Evolutionary conservation across 2,888 invertebrate genomes (phyloP).

Genomic region (Drosophila sordidula): DNA sequence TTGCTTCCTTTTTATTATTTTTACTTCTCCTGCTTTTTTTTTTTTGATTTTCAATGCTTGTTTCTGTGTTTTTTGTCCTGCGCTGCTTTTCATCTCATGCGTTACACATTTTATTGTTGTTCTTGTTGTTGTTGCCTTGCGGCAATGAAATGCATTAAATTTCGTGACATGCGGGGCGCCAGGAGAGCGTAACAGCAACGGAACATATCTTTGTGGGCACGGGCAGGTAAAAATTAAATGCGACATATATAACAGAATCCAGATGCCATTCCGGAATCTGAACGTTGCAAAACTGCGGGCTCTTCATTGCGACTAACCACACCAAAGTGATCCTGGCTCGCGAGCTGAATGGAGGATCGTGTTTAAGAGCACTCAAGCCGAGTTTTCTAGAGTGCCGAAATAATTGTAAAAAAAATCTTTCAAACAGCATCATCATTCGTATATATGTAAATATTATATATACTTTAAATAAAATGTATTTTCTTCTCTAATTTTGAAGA

Average conservation of each 20-base stretch:
- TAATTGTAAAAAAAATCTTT: too few species aligned
- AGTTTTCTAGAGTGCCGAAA: too few species aligned
- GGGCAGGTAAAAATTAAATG: constrained; percentile 54
- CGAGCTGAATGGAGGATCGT: not conserved
- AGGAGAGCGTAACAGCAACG: constrained; percentile 19
- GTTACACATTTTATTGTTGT: constrained; percentile 70
- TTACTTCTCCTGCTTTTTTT: constrained; percentile 42
- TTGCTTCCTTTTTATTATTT: constrained; percentile 50
- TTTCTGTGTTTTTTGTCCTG: constrained; percentile 42
- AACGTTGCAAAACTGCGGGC: constrained; percentile 20
- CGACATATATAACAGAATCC: constrained; percentile 54
- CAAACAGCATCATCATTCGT: too few species aligned
- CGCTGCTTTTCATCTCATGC: constrained; percentile 78
- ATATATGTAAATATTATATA: not conserved
- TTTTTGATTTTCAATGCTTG: constrained; percentile 39
- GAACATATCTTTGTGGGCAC: constrained; percentile 18
- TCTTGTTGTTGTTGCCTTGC: constrained; percentile 47
- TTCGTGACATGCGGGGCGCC: constrained; percentile 76
- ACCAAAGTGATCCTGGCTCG: constrained; percentile 3
- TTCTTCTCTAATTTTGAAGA: too few species aligned
- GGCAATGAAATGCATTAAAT: constrained; percentile 73
- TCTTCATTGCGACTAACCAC: constrained; percentile 12
- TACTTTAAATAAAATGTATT: not conserved
- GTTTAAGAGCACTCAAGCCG: too few species aligned
- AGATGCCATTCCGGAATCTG: constrained; percentile 47